Evolutionary conservation across 2,113 vertebrate genomes (phyloP).

Genomic region (Oreotragus oreotragus): DNA sequence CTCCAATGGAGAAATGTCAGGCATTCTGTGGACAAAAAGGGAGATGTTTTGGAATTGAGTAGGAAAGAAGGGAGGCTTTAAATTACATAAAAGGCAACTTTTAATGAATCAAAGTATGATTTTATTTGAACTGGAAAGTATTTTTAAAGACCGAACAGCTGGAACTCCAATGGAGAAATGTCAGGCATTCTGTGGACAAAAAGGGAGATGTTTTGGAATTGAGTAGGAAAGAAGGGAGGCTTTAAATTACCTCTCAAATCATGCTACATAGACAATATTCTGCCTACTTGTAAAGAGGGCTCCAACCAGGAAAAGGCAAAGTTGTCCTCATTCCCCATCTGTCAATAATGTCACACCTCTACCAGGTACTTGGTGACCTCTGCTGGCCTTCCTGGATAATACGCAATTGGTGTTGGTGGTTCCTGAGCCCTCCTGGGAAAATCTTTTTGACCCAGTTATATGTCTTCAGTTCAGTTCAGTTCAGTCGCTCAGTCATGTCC

Average conservation of each 20-base stretch:
- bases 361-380: conserved; percentile 28
- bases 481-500: too few species aligned
- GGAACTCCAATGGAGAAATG: not conserved
- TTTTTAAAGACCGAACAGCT: not conserved
- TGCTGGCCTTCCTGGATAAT: conserved; percentile 28
- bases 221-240: not conserved
- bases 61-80: not conserved
- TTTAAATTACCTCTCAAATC: not conserved
- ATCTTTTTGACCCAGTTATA: not conserved
- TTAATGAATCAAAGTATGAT: not conserved
- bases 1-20: not conserved
- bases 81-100: not conserved
- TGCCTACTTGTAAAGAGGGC: not conserved
- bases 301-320: not conserved
- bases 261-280: not conserved
- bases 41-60: not conserved
- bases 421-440: not conserved
- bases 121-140: not conserved
- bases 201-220: not conserved
- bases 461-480: not conserved
- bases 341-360: not conserved
- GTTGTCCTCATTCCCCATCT: not conserved
- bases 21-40: not conserved
- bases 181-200: not conserved
- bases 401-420: not conserved